A percentile compares a stretch with the other conserved stretches of the same genome.
phyloP scores from a whole-genome alignment of 2,113 vertebrate species.

The Pipa parva region DNA sequence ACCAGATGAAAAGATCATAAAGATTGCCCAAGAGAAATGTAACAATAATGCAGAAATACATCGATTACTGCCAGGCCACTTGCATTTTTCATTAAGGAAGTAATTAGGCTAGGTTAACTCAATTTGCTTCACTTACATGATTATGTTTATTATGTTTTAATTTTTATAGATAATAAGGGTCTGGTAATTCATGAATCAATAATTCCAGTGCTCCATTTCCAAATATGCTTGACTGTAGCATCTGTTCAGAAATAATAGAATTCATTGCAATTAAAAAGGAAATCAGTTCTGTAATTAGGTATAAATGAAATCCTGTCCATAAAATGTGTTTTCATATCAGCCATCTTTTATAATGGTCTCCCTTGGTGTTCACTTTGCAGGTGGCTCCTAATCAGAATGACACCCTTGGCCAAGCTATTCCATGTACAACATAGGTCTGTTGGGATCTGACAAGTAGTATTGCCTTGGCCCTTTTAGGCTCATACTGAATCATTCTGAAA shows the following conservation, averaged over 20 bases:
- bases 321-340: no score
- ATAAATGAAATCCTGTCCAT: not conserved
- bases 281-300: not conserved
- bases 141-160: slow-evolving; percentile 12
- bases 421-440: no score
- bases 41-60: not conserved
- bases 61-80: not conserved
- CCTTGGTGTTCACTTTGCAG: no score
- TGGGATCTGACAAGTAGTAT: no score
- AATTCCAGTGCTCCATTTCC: not conserved
- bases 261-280: not conserved
- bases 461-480: no score
- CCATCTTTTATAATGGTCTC: no score
- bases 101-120: slow-evolving; percentile 8
- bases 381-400: no score
- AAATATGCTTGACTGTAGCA: not conserved
- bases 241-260: not conserved
- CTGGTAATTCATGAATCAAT: slow-evolving; percentile 4
- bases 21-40: not conserved
- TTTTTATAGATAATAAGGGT: slow-evolving; percentile 1
- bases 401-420: no score
- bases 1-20: not conserved
- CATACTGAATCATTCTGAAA: no score
- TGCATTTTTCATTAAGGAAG: not conserved
- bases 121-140: slow-evolving; percentile 7